A percentile compares a stretch with the other conserved stretches of the same genome.
phyloP scores from a whole-genome alignment of 1,140 invertebrate genomes.

The Macrobrachium rosenbergii region DNA sequence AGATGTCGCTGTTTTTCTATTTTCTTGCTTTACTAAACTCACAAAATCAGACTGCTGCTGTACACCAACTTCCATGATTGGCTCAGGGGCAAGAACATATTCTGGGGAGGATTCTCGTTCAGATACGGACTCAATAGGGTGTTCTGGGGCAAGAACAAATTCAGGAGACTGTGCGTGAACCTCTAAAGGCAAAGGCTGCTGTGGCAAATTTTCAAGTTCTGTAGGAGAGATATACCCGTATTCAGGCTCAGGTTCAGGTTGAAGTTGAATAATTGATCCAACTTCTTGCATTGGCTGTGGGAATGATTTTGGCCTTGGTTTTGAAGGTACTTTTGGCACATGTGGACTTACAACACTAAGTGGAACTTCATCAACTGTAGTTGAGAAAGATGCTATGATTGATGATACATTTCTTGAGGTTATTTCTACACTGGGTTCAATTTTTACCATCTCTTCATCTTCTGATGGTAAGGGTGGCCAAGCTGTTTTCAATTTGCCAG shows the following conservation, averaged over 20 bases:
- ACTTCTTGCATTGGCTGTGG: neutral
- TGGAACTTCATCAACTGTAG: conserved; percentile 28
- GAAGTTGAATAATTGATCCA: conserved; percentile 18
- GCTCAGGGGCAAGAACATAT: conserved; percentile 74
- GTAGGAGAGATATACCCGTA: conserved; percentile 29
- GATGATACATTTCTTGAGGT: conserved; percentile 50
- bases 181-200: neutral
- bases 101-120: conserved; percentile 81
- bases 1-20: conserved; percentile 14
- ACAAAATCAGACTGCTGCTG: conserved; percentile 34
- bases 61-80: conserved; percentile 11
- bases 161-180: neutral
- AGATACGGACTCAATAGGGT: conserved; percentile 73
- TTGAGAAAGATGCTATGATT: conserved; percentile 60
- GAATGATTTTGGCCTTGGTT: conserved; percentile 15
- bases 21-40: conserved; percentile 33
- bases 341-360: neutral
- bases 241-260: conserved; percentile 46
- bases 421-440: conserved; percentile 59
- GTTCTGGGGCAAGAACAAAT: neutral
- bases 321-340: neutral
- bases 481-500: conserved; percentile 56
- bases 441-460: conserved; percentile 43
- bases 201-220: neutral
- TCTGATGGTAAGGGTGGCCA: conserved; percentile 61